Evolutionary conservation across 2,797 vertebrate genomes (phyloP).

Genomic region (Labeo calbasu): DNA sequence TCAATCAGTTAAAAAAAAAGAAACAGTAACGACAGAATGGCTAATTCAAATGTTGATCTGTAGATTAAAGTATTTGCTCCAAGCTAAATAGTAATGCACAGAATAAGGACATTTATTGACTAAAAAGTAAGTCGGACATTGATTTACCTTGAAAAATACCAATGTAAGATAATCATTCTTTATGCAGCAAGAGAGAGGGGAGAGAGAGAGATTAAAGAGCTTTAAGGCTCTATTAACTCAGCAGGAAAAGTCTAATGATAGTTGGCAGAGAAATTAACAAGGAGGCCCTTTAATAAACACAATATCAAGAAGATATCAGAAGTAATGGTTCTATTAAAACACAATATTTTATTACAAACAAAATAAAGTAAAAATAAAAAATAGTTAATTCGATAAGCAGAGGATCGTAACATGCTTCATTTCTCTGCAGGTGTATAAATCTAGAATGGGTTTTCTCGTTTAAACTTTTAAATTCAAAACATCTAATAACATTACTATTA

Average conservation of each 20-base stretch:
- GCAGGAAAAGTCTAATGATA: not conserved
- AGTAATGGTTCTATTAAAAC: not conserved
- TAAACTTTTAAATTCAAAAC: not conserved
- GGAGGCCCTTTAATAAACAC: not conserved
- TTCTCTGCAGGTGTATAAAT: not conserved
- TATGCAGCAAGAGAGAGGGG: not conserved
- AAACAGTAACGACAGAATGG: not conserved
- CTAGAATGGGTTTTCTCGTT: too few species aligned
- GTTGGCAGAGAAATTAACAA: constrained; percentile 6
- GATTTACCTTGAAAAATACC: not conserved
- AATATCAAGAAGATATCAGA: not conserved
- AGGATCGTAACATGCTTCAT: not conserved
- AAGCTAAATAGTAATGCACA: not conserved
- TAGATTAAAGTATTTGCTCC: not conserved
- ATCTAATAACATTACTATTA: not conserved
- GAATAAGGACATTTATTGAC: not conserved
- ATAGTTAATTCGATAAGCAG: not conserved
- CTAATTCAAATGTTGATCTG: not conserved
- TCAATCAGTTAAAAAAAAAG: not conserved
- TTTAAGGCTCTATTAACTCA: not conserved
- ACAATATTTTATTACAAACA: not conserved
- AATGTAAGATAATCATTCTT: not conserved
- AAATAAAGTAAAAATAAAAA: not conserved
- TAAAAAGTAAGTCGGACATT: not conserved
- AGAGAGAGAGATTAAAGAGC: not conserved